Percentiles rank a stretch among this genome's conserved stretches.
phyloP scores from a whole-genome alignment of 2,113 vertebrate genomes.

The Cisticola juncidis region DNA sequence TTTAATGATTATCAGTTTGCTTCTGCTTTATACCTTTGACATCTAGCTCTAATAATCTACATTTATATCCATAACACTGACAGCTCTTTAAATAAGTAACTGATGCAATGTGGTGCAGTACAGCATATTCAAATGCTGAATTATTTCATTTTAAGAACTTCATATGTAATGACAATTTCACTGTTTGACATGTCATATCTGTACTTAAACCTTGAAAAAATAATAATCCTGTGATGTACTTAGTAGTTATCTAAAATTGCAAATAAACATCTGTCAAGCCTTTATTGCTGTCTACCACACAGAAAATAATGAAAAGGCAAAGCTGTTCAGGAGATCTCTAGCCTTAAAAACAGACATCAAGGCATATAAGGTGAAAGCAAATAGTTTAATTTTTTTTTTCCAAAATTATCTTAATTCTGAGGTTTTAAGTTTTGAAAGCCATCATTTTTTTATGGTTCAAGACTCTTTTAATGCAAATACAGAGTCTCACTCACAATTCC shows the following conservation, averaged over 20 bases:
- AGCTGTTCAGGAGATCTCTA: neutral
- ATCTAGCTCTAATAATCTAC: neutral
- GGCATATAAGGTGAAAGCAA: neutral
- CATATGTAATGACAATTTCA: neutral
- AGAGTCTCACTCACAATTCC: neutral
- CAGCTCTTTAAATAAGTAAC: neutral
- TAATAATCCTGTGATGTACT: neutral
- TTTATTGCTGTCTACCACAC: neutral
- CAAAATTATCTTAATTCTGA: neutral
- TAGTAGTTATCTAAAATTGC: neutral
- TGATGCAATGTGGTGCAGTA: neutral
- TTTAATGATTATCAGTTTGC: neutral
- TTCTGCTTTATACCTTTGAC: neutral
- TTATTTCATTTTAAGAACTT: neutral
- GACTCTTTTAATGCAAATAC: neutral
- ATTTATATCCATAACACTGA: neutral
- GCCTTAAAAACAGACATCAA: neutral
- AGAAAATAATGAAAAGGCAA: neutral
- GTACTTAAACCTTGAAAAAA: neutral
- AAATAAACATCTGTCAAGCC: neutral
- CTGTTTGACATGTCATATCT: neutral
- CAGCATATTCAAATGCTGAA: neutral
- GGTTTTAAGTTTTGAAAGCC: neutral
- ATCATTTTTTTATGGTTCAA: neutral
- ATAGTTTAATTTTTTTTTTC: neutral